Conservation (phyloP, 2,888 invertebrate genomes). For the Tribolium freemani region DNA sequence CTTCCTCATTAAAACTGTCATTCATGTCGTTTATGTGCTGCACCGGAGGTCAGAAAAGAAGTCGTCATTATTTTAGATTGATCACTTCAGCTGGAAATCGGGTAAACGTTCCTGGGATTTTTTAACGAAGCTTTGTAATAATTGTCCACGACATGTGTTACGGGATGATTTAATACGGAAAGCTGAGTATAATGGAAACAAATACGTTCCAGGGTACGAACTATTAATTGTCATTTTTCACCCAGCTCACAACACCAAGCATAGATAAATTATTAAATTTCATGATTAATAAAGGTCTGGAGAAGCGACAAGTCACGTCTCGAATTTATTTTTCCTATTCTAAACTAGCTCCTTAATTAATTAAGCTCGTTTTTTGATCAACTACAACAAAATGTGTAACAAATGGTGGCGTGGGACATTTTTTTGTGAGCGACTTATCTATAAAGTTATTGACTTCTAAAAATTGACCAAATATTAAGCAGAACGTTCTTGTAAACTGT, state of each 20-base stretch:
- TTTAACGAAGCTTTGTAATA: slow-evolving; percentile 25
- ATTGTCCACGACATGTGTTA: slow-evolving; percentile 25
- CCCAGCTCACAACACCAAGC: background rate
- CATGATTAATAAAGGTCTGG: background rate
- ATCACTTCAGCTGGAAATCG: slow-evolving; percentile 23
- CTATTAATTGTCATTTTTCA: slow-evolving; percentile 20
- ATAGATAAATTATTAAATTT: slow-evolving; percentile 12
- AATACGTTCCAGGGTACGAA: slow-evolving; percentile 17
- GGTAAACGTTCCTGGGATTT: background rate
- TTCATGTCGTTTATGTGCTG: slow-evolving; percentile 46
- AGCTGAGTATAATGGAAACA: slow-evolving; percentile 17
- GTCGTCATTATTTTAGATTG: slow-evolving; percentile 37
- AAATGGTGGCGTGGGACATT: slow-evolving; percentile 14
- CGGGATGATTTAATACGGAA: slow-evolving; percentile 21
- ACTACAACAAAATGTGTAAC: background rate
- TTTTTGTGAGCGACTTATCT: no score
- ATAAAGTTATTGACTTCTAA: no score
- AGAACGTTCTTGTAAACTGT: no score
- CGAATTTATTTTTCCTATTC: no score
- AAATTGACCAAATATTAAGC: no score
- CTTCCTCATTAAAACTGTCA: slow-evolving; percentile 54
- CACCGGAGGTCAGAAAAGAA: slow-evolving; percentile 30
- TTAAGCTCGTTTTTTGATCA: background rate
- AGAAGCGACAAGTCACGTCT: background rate
- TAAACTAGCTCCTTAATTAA: no score